phyloP scores from a whole-genome alignment of 2,797 vertebrate genomes.

The Thamnophis elegans region DNA sequence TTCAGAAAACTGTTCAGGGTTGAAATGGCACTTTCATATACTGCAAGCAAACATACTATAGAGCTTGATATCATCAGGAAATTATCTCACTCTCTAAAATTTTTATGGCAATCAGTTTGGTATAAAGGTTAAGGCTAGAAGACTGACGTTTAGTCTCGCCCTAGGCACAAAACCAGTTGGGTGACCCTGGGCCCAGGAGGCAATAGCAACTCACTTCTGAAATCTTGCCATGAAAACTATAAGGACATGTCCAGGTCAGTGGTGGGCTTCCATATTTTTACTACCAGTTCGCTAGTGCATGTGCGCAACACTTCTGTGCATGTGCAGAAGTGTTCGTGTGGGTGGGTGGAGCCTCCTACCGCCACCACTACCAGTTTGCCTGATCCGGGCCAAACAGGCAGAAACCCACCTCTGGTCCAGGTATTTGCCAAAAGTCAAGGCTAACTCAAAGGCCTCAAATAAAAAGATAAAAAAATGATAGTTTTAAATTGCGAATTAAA shows the following conservation, averaged over 20 bases:
- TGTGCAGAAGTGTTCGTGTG: too few species aligned
- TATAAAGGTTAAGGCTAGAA: background rate
- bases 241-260: background rate
- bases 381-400: too few species aligned
- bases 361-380: too few species aligned
- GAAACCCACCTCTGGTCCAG: background rate
- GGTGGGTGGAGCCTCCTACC: too few species aligned
- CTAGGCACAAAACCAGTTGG: background rate
- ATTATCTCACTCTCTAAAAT: background rate
- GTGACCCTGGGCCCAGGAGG: background rate
- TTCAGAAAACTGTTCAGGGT: background rate
- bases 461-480: background rate
- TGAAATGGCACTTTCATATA: background rate
- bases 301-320: too few species aligned
- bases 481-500: background rate
- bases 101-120: background rate
- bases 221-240: background rate
- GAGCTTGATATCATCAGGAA: background rate
- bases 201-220: background rate
- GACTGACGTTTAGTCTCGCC: background rate
- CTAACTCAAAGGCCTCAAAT: background rate
- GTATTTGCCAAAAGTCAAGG: background rate
- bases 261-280: too few species aligned
- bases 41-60: background rate
- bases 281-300: too few species aligned